Evolutionary conservation across 92 coral and sea anemone species (phyloP).

Genomic region (Plumapathes pennacea): DNA sequence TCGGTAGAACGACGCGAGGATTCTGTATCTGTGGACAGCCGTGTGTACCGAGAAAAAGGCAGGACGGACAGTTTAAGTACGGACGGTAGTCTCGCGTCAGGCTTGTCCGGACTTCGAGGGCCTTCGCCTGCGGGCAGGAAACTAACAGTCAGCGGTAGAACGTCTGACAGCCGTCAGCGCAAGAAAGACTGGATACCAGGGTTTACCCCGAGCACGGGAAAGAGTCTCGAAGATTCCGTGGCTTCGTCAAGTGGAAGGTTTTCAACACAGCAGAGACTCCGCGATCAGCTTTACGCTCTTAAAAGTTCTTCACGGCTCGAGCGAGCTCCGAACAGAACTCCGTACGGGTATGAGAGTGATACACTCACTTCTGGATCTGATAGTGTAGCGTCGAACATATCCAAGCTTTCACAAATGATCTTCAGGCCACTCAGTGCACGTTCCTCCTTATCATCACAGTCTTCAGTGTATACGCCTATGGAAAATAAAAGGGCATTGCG

Average conservation of each 20-base stretch:
- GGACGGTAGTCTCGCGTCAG: too few relatives aligned
- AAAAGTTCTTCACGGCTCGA: conserved; percentile 54
- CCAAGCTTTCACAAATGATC: conserved; percentile 64
- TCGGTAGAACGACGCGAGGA: too few relatives aligned
- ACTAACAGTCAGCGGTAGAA: background rate
- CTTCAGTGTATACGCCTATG: conserved; percentile 15
- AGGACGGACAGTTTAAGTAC: too few relatives aligned
- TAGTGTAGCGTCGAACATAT: conserved; percentile 24
- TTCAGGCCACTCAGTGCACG: conserved; percentile 56
- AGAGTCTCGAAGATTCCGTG: too few relatives aligned
- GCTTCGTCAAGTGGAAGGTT: too few relatives aligned
- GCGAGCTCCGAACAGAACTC: conserved; percentile 72
- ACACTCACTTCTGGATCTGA: conserved; percentile 26
- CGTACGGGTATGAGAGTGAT: conserved; percentile 47
- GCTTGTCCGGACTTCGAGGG: background rate
- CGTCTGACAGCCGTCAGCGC: background rate
- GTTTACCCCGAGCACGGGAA: too few relatives aligned
- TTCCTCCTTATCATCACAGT: conserved; percentile 34
- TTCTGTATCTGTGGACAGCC: too few relatives aligned
- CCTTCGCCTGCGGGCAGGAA: background rate
- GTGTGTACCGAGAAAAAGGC: too few relatives aligned
- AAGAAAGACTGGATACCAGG: too few relatives aligned
- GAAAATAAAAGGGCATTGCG: conserved; percentile 12
- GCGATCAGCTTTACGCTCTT: too few relatives aligned
- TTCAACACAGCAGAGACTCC: too few relatives aligned